phyloP scores from a whole-genome alignment of 2,888 invertebrate genomes.

The Ectobius pallidus region DNA sequence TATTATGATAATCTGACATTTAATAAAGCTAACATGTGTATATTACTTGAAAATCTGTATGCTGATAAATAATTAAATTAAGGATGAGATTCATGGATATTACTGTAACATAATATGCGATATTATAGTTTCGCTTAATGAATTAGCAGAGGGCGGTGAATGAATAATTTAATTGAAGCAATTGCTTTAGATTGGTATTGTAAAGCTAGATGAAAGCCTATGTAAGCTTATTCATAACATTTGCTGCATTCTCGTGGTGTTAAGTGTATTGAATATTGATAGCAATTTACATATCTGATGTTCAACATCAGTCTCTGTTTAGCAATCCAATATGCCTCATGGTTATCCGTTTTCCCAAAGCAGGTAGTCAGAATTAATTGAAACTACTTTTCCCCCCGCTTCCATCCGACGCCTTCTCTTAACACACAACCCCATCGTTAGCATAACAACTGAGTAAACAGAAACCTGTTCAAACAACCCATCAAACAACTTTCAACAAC shows the following conservation, averaged over 20 bases:
- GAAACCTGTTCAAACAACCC: slow-evolving; percentile 4
- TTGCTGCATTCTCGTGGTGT: not conserved
- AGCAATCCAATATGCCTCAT: not conserved
- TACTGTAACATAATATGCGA: too few relatives aligned
- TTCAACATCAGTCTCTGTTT: not conserved
- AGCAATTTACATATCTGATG: not conserved
- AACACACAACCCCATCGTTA: not conserved
- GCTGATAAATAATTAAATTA: too few relatives aligned
- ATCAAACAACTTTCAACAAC: slow-evolving; percentile 8
- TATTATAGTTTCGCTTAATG: too few relatives aligned
- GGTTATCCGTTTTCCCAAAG: not conserved
- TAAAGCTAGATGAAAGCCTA: not conserved
- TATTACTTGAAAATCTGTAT: too few relatives aligned
- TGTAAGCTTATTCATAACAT: not conserved
- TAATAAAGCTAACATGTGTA: too few relatives aligned
- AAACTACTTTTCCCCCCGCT: slow-evolving; percentile 1
- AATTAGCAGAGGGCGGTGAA: too few relatives aligned
- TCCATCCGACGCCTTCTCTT: not conserved
- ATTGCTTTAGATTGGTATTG: not conserved
- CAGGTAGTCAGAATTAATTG: not conserved
- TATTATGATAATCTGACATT: too few relatives aligned
- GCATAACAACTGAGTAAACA: slow-evolving; percentile 5
- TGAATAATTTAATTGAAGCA: not conserved
- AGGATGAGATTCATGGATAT: too few relatives aligned
- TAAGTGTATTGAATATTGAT: not conserved